These are phyloP conservation scores for Netelia fuscicornis DNA, from an alignment of 2,888 invertebrate genomes.

Conservation along the genomic window DNA sequence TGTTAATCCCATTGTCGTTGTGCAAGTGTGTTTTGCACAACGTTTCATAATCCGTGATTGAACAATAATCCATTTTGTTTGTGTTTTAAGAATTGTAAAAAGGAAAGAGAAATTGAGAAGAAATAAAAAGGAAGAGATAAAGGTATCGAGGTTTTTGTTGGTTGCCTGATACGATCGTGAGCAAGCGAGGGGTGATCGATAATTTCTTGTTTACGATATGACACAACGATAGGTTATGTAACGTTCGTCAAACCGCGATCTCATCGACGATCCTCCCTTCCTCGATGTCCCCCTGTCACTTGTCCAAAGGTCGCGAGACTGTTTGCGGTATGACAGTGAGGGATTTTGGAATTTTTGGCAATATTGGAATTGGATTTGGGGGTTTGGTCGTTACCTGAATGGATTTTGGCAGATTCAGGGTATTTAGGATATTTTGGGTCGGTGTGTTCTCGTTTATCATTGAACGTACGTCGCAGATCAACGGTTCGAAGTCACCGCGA, in stretches of 20 bases:
- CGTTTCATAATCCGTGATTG: background rate
- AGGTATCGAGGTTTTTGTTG: conserved; percentile 16
- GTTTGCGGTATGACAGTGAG: conserved; percentile 92
- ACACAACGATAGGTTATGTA: background rate
- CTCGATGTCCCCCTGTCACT: conserved; percentile 72
- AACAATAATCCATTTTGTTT: too few relatives aligned
- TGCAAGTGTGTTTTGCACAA: conserved; percentile 28
- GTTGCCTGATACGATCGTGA: conserved; percentile 1
- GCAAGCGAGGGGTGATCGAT: background rate
- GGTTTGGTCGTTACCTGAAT: conserved; percentile 83
- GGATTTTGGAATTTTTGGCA: conserved; percentile 93
- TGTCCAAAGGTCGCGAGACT: conserved; percentile 81
- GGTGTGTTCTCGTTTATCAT: conserved; percentile 81
- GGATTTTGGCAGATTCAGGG: conserved; percentile 82
- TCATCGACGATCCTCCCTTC: conserved; percentile 32
- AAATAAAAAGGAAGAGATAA: conserved; percentile 18
- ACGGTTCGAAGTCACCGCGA: conserved; percentile 82
- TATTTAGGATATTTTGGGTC: conserved; percentile 81
- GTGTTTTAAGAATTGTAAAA: conserved; percentile 9
- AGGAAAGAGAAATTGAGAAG: conserved; percentile 1
- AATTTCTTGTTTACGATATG: background rate
- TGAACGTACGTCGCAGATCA: conserved; percentile 83
- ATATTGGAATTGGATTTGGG: conserved; percentile 84
- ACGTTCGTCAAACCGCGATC: conserved; percentile 50
- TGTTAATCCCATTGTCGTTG: conserved; percentile 33